These are phyloP conservation scores for Drosophila parabipectinata DNA, from an alignment of 1,140 invertebrate genomes.

Conservation along the genomic window DNA sequence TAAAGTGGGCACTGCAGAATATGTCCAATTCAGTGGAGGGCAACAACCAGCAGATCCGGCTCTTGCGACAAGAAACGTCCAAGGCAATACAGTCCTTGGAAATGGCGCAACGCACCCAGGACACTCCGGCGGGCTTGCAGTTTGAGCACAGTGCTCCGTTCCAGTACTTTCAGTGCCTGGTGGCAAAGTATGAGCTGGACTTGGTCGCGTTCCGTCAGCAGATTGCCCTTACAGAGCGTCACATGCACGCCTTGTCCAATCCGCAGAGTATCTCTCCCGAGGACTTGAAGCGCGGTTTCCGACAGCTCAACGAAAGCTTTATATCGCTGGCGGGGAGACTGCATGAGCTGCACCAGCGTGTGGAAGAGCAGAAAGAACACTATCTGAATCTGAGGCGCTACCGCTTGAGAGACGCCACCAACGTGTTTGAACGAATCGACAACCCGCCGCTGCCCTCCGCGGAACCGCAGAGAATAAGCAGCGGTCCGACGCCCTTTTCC, in stretches of 20 bases:
- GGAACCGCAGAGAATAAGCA: slow-evolving; percentile 83
- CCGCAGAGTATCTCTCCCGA: slow-evolving; percentile 88
- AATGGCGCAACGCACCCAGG: slow-evolving; percentile 91
- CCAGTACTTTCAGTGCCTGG: slow-evolving; percentile 90
- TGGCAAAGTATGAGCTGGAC: slow-evolving; percentile 90
- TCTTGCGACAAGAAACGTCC: slow-evolving; percentile 90
- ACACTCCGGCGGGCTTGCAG: slow-evolving; percentile 90
- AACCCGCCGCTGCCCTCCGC: slow-evolving; percentile 50
- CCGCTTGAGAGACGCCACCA: slow-evolving; percentile 90
- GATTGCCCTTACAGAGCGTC: slow-evolving; percentile 90
- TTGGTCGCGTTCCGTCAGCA: slow-evolving; percentile 89
- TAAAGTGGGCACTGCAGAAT: slow-evolving; percentile 84
- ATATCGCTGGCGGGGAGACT: slow-evolving; percentile 93
- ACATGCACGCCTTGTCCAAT: slow-evolving; percentile 88
- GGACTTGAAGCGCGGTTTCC: slow-evolving; percentile 88
- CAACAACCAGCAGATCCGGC: slow-evolving; percentile 88
- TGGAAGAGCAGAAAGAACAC: slow-evolving; percentile 91
- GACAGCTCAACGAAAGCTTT: slow-evolving; percentile 92
- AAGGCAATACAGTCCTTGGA: slow-evolving; percentile 90
- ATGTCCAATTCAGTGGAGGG: slow-evolving; percentile 86
- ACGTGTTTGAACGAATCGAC: slow-evolving; percentile 88
- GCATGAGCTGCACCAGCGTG: slow-evolving; percentile 91
- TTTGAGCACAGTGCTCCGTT: slow-evolving; percentile 91
- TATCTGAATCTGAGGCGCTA: slow-evolving; percentile 92
- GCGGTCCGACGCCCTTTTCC: slow-evolving; percentile 87